Evolutionary conservation across 2,113 vertebrate species (phyloP), one percentile per base, ranked within the genome.

Genomic region (Sinosuthora webbiana): DNA sequence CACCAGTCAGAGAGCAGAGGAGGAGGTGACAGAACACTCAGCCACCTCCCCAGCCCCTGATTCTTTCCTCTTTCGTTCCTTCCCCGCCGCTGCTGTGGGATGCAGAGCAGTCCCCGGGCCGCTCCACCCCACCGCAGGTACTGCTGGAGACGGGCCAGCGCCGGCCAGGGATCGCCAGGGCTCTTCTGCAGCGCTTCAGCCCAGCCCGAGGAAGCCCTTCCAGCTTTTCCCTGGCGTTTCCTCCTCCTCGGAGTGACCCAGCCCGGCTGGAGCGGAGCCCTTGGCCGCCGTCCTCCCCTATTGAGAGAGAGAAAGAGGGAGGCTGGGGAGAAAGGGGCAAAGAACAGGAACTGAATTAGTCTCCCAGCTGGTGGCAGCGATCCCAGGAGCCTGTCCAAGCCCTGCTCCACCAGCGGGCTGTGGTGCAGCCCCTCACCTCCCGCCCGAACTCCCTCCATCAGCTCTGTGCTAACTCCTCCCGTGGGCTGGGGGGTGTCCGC

Each of bases 211-310:
- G 89, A 50, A 90, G 68, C 88, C 33, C 42, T 28, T 69, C 39
- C 80, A 74, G 83, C 77, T 41, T 60, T 37, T 37, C 55, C 28
- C 37, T 35, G 78, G 1, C 53, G 89, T 69, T 90, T 73, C 25
- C 70, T 88, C 23, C 89, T 83, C 28, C 37, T 1, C 28, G 0
- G 59, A 65, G 60, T 31, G 92, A 33, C 75, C 89, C 84, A 79
- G 91, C 49, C 83, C 11, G 91, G 87, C 87, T 87, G 87, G 87
- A 91, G 87, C 93, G 35, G 74, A 95, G 83, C 83, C 59, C 88
- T 90, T 94, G 93, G 90, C 85, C 0, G 5, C 24, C 0, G 56
- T 63, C 67, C 85, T 55, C 78, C 77, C 5, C 45, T 31, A 49
- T 44, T 83, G 68, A 92, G 78, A 63, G 45, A 45, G 2, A 73